These are phyloP conservation scores for Oncopeltus fasciatus DNA, from an alignment of 1,140 invertebrate species.

Conservation along the genomic window DNA sequence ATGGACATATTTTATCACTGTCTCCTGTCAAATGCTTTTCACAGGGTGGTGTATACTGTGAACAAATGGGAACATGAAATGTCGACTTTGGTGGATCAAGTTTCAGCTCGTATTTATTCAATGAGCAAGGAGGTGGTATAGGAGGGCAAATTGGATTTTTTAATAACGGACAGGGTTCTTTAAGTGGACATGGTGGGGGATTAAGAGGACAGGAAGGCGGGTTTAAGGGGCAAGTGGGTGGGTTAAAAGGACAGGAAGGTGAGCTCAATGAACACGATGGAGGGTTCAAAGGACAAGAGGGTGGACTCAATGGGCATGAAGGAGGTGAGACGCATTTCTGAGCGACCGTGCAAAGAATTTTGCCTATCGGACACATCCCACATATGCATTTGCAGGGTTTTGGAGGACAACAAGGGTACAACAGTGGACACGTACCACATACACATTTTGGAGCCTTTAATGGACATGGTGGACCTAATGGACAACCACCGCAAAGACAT, in stretches of 20 bases:
- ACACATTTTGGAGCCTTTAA: neutral
- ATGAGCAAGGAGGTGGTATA: neutral
- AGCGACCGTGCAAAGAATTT: neutral
- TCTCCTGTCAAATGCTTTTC: neutral
- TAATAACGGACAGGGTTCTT: neutral
- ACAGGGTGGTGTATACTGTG: neutral
- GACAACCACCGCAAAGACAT: neutral
- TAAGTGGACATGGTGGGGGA: neutral
- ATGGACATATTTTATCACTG: neutral
- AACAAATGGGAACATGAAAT: neutral
- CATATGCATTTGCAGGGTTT: neutral
- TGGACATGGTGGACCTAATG: neutral
- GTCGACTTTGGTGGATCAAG: neutral
- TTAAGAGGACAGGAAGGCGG: neutral
- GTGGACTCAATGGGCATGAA: neutral
- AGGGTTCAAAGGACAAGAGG: neutral
- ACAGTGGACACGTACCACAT: neutral
- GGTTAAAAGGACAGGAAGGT: neutral
- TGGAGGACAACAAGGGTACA: neutral
- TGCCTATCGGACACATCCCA: neutral
- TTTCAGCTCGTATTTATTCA: neutral
- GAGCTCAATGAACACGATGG: neutral
- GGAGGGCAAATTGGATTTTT: neutral
- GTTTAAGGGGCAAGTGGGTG: neutral
- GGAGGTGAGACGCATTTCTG: neutral